A percentile compares a stretch with the other conserved stretches of the same genome.
Evolutionary conservation across 1,140 invertebrate species (phyloP).

Genomic region (Nebria ingens): DNA sequence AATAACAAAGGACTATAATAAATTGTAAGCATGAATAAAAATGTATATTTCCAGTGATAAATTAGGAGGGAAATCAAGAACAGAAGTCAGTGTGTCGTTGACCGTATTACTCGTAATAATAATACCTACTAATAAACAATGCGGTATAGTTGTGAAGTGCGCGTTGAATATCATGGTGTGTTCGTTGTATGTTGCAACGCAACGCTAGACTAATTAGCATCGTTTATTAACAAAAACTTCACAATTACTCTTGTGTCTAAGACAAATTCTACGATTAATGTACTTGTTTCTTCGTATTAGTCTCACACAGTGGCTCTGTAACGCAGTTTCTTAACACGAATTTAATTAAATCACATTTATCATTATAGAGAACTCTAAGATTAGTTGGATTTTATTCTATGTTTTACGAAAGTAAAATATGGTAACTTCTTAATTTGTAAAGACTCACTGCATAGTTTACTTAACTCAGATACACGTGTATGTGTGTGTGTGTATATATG

Average conservation of each 20-base stretch:
- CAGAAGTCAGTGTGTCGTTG: too few relatives aligned
- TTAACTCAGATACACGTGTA: background rate
- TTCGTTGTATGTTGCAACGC: background rate
- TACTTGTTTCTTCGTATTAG: conserved; percentile 7
- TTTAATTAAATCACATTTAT: background rate
- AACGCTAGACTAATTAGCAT: background rate
- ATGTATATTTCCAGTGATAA: too few relatives aligned
- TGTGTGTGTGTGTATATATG: background rate
- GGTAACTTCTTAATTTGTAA: background rate
- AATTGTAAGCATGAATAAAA: too few relatives aligned
- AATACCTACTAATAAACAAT: background rate
- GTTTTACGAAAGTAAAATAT: background rate
- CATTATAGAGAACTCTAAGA: too few relatives aligned
- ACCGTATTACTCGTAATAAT: too few relatives aligned
- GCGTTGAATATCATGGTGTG: background rate
- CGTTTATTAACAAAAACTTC: conserved; percentile 7
- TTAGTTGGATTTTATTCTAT: too few relatives aligned
- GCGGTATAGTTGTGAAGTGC: background rate
- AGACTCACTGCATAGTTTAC: background rate
- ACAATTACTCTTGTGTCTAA: background rate
- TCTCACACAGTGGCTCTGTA: background rate
- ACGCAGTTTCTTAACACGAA: background rate
- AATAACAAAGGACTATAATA: too few relatives aligned
- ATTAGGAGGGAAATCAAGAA: too few relatives aligned
- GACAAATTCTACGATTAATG: conserved; percentile 8